Base-by-base conservation (phyloP, 2,888 invertebrate species). In the Agriopis aurantiaria region DNA sequence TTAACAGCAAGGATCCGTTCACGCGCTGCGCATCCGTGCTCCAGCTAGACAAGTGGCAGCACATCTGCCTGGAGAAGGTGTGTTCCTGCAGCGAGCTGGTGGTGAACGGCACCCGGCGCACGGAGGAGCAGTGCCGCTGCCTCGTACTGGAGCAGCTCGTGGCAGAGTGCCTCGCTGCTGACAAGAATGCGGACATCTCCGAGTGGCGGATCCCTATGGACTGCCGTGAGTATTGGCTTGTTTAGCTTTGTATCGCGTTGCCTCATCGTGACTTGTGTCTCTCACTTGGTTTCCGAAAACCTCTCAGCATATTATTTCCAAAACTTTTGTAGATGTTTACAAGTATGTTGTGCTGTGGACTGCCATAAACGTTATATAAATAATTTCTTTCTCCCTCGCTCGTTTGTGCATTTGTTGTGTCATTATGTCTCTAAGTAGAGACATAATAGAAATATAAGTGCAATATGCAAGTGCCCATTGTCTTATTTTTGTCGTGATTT, bases 51-150 rank as follows among this genome's bases (percentile, higher is more conserved):
- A 95, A 96, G 71, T 97, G 96, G 89, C 93, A 96, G 41, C 95
- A 96, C 69, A 95, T 96, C 67, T 98, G 98, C 84, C 85, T 97
- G 69, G 97, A 97, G 87, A 96, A 96, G 55, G 95, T 96, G 56
- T 98, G 98, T 85, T 95, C 95, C 64, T 98, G 98, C 81, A 89
- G 97, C 0, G 95, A 96, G 74, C 88, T 92, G 60, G 85, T 92
- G n/a, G 88, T 92, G 51, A 89, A 92, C 78, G 94, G 94, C 60
- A 88, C 88, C 12, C 85, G 80, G 66, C 77, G 80, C 9, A 85
- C 83, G 0, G 85, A 86, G 51, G 87, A 89, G 71, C 79, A 90
- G 76, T 98, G 98, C 85, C 95, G 96, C 75, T 98, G 98, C 82
- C 91, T 95, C 55, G 94, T 96, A 6, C 89, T 98, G 65, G 96